Percentiles rank a stretch among this genome's conserved stretches.
Evolutionary conservation across 2,888 invertebrate species (phyloP).

Genomic region (Tolmerus cingulatus): DNA sequence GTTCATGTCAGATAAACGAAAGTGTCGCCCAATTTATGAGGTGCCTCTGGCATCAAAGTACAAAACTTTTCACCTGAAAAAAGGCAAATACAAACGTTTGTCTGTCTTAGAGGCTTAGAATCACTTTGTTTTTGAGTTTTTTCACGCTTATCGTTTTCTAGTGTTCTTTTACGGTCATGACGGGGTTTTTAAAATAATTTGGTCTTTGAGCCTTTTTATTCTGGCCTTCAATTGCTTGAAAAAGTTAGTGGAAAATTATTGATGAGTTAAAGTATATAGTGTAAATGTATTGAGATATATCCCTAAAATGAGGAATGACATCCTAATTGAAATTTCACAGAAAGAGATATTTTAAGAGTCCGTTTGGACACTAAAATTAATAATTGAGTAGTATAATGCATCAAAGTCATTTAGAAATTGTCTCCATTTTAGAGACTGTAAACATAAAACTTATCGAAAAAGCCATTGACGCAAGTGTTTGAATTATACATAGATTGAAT

Average conservation of each 20-base stretch:
- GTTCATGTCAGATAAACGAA: conserved; percentile 35
- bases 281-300: no score
- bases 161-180: not conserved
- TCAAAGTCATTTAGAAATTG: no score
- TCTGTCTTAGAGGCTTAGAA: conserved; percentile 3
- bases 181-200: not conserved
- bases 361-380: no score
- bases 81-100: not conserved
- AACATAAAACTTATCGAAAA: no score
- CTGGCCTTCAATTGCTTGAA: not conserved
- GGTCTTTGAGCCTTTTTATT: not conserved
- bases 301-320: no score
- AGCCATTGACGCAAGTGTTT: no score
- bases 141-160: not conserved
- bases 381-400: no score
- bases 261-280: no score
- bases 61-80: conserved; percentile 37
- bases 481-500: not conserved
- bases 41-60: conserved; percentile 36
- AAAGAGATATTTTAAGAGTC: no score
- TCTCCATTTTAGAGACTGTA: no score
- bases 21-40: conserved; percentile 29
- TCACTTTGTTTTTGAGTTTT: not conserved
- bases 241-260: not conserved
- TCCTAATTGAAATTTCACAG: no score